Conservation (phyloP, 2,888 invertebrate genomes). For the Lithophane ornitopus region DNA sequence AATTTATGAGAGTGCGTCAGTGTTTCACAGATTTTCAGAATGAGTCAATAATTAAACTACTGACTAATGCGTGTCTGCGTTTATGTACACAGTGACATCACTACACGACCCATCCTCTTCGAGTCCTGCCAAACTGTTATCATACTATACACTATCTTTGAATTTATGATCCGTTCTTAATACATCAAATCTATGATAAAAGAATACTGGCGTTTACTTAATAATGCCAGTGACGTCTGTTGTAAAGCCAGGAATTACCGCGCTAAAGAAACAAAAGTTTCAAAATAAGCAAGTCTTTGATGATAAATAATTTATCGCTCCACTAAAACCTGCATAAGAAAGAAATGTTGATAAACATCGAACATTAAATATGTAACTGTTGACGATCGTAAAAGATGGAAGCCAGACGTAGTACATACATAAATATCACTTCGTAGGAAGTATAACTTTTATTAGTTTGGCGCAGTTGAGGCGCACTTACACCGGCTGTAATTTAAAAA, state of each 20-base stretch:
- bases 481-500: slow-evolving; percentile 80
- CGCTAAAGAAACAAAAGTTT: slow-evolving; percentile 86
- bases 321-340: slow-evolving; percentile 90
- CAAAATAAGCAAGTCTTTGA: slow-evolving; percentile 89
- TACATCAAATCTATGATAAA: slow-evolving; percentile 76
- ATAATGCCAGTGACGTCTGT: slow-evolving; percentile 82
- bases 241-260: slow-evolving; percentile 77
- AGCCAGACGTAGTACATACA: slow-evolving; percentile 86
- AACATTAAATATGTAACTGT: slow-evolving; percentile 91
- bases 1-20: slow-evolving; percentile 75
- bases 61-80: slow-evolving; percentile 68
- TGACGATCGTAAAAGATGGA: slow-evolving; percentile 89
- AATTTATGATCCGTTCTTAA: slow-evolving; percentile 74
- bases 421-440: slow-evolving; percentile 88
- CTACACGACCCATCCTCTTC: slow-evolving; percentile 73
- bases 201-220: slow-evolving; percentile 77
- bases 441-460: slow-evolving; percentile 84
- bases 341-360: slow-evolving; percentile 91
- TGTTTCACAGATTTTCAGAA: slow-evolving; percentile 74
- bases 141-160: slow-evolving; percentile 73
- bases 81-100: slow-evolving; percentile 80
- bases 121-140: slow-evolving; percentile 80
- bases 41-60: slow-evolving; percentile 83
- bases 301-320: slow-evolving; percentile 89
- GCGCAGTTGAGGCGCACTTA: slow-evolving; percentile 80